Base-by-base conservation (phyloP, 1,140 invertebrate genomes). In the Galleria mellonella region DNA sequence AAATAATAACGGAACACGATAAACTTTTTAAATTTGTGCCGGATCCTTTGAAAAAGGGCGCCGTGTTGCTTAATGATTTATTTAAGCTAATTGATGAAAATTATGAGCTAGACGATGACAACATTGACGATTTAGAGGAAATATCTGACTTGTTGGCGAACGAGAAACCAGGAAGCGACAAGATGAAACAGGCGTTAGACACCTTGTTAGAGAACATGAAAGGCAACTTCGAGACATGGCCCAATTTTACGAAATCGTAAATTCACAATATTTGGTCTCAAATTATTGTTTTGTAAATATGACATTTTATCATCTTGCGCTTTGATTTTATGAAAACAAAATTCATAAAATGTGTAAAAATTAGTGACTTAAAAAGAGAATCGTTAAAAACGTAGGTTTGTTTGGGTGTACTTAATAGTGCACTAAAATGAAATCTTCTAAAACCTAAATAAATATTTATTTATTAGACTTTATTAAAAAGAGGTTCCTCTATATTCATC, bases 211-310 rank as follows among this genome's bases (percentile, higher is more conserved):
- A 58, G 7, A 70, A 73, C 27, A 59, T 73, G 38, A 32, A 45
- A 27, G 6, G 57, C 2, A 73, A 68, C 49, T 32, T 65, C 8
- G 41, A 55, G 53, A 51, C 55, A 23, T 73, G 70, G 70, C 55
- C 63, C 7, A 17, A 56, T 10, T 13, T 46, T 10, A 47, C 42
- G 5, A 59, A 60, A 51, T 49, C 29, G 12, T 51, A 53, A 51
- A 48, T 72, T 12, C 46, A 62, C 10, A 41, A 51, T 9, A 41
- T 60, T 12, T 69, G 65, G 65, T 45, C 43, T 28, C 43, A 62
- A 49, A 55, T 69, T 44, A 33, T 33, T 41, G 14, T 23, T 32
- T 32, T n/a, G 17, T 27, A 27, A 43, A 10, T 33, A 33, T 43
- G 12, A n/a, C 6, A 3, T 23, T 2, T 3, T 23, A 23, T 6